A percentile compares a stretch with the other conserved stretches of the same genome.
Evolutionary conservation across 2,888 invertebrate species (phyloP).

Genomic region (Aphelenchoides bicaudatus): DNA sequence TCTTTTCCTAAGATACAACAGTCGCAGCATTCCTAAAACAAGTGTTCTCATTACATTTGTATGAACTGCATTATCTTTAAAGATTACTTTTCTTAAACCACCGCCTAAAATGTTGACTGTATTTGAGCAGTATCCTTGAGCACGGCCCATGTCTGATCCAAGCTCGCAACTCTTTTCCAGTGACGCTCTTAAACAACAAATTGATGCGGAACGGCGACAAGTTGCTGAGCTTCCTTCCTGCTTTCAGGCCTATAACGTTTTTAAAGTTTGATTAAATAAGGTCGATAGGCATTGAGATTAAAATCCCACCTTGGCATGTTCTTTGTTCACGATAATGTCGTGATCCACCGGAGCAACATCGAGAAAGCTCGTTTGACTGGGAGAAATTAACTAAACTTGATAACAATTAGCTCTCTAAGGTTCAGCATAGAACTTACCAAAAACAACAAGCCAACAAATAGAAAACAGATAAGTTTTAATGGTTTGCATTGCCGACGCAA

Average conservation of each 20-base stretch:
- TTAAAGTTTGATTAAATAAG: too few relatives aligned
- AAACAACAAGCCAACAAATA: too few relatives aligned
- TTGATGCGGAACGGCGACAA: slow-evolving; percentile 53
- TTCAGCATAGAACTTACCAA: too few relatives aligned
- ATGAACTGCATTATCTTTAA: background rate
- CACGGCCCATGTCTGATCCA: slow-evolving; percentile 26
- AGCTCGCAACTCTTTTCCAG: slow-evolving; percentile 51
- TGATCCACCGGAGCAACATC: slow-evolving; percentile 58
- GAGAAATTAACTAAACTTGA: too few relatives aligned
- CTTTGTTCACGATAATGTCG: slow-evolving; percentile 50
- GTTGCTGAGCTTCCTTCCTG: slow-evolving; percentile 51
- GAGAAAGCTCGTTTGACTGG: slow-evolving; percentile 48
- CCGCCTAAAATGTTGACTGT: slow-evolving; percentile 51
- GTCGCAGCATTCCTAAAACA: slow-evolving; percentile 58
- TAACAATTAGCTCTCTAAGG: too few relatives aligned
- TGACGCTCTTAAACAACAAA: slow-evolving; percentile 57
- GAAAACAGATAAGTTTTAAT: too few relatives aligned
- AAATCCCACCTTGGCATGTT: slow-evolving; percentile 47
- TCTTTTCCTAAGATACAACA: slow-evolving; percentile 59
- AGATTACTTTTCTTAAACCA: slow-evolving; percentile 46
- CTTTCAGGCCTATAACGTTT: too few relatives aligned
- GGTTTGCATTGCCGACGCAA: too few relatives aligned
- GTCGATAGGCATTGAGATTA: too few relatives aligned
- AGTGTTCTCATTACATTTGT: too few relatives aligned
- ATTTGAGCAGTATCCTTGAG: slow-evolving; percentile 24